Evolutionary conservation across 1,140 invertebrate genomes (phyloP), one percentile per base, ranked within the genome.

Genomic region (Pollicipes pollicipes): DNA sequence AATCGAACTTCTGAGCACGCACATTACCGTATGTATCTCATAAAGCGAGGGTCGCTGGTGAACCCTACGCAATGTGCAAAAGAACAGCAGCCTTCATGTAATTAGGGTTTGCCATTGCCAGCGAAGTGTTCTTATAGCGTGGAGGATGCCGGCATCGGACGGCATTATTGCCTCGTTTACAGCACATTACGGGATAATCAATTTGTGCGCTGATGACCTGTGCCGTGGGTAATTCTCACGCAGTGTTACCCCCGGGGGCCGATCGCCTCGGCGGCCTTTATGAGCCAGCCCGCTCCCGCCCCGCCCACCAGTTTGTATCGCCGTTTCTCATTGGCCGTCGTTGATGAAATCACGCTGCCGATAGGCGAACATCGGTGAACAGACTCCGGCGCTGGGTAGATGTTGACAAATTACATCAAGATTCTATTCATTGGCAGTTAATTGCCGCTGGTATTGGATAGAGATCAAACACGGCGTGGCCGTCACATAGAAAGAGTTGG

Each of bases 381-480:
- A 58, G 45, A 21, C 2, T 58, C 13, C 24, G 45, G 13, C 45
- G 45, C 2, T 24, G 13, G 45, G 45, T 21, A n/a, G 10, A 24
- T 58, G 45, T 58, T 58, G 45, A 58, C 45, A 58, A 21, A 58
- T 58, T 58, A 58, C 45, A 58, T 58, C 45, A 58, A 58, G 45
- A 58, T 58, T 58, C 45, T 58, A 58, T 58, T 58, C 45, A 58
- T 58, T 58, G 45, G 45, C 45, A 58, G 45, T 58, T 58, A 58
- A 58, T 58, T 58, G 45, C 45, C 45, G 45, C 24, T 58, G 45
- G 45, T 58, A 58, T 58, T 58, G 45, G 45, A 58, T 58, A 58
- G 45, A 58, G 45, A 58, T 58, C 45, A 58, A 58, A 58, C 45
- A 58, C 13, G 21, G 13, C 13, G 13, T 21, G 13, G 10, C 21